Evolutionary conservation across 64 coral and sea anemone species (phyloP).

Genomic region (Orbicella faveolata): DNA sequence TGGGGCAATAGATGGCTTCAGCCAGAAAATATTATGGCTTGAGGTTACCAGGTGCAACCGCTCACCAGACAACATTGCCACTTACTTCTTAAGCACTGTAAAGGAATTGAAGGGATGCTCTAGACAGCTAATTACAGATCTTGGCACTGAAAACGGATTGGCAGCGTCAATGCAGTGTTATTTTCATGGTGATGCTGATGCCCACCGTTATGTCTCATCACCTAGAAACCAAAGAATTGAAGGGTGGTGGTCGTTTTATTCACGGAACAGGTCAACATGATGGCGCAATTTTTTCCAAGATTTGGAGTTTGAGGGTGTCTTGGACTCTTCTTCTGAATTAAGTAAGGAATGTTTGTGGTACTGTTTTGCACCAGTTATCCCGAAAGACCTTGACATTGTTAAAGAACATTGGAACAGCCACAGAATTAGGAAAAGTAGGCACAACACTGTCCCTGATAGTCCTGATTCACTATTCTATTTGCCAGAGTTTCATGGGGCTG

Average conservation of each 20-base stretch:
- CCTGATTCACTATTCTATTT: slow-evolving; percentile 67
- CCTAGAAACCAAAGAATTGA: slow-evolving; percentile 48
- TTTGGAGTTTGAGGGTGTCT: slow-evolving; percentile 17
- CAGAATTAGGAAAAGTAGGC: slow-evolving; percentile 48
- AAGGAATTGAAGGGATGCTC: slow-evolving; percentile 18
- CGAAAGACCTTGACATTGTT: slow-evolving; percentile 52
- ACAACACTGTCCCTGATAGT: slow-evolving; percentile 53
- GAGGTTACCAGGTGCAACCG: slow-evolving; percentile 33
- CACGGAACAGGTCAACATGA: slow-evolving; percentile 12
- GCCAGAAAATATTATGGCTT: slow-evolving; percentile 39
- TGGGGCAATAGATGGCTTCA: slow-evolving; percentile 52
- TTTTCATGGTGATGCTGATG: slow-evolving; percentile 28
- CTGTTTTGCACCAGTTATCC: slow-evolving; percentile 54
- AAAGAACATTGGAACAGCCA: slow-evolving; percentile 81
- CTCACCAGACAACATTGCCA: slow-evolving; percentile 48
- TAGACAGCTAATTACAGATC: slow-evolving; percentile 29
- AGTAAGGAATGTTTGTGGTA: slow-evolving; percentile 67
- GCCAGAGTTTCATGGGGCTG: slow-evolving; percentile 66
- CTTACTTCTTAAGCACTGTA: slow-evolving; percentile 13
- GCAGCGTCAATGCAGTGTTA: slow-evolving; percentile 27
- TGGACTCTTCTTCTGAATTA: slow-evolving; percentile 42
- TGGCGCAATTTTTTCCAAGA: slow-evolving; percentile 41
- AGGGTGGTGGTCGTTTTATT: slow-evolving; percentile 37
- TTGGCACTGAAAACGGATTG: slow-evolving; percentile 39
- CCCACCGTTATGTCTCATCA: slow-evolving; percentile 50